These are phyloP conservation scores for Gobio gobio DNA, from an alignment of 2,113 vertebrate species.

Conservation along the genomic window DNA sequence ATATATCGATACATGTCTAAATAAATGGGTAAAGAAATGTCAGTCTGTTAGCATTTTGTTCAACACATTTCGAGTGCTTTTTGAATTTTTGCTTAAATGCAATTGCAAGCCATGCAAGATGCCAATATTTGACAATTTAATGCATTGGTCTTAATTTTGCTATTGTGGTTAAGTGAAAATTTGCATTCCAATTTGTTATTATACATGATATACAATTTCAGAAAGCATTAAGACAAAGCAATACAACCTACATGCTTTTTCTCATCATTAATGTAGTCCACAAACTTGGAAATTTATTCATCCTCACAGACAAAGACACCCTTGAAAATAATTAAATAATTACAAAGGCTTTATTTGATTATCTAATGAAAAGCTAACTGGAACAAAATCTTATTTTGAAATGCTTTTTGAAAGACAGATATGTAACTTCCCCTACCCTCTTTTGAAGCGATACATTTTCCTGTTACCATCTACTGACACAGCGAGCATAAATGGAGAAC, in stretches of 20 bases:
- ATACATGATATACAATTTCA: not conserved
- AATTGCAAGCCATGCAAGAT: too few species aligned
- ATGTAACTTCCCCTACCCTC: not conserved
- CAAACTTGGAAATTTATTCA: not conserved
- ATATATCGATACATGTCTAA: not conserved
- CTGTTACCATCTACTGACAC: slow-evolving; percentile 25
- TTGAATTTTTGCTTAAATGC: not conserved
- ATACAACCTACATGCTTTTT: not conserved
- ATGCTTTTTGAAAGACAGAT: too few species aligned
- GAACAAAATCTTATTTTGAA: not conserved
- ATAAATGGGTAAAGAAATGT: not conserved
- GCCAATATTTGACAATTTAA: too few species aligned
- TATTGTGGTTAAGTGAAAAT: too few species aligned
- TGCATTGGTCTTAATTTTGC: too few species aligned
- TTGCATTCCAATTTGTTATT: not conserved
- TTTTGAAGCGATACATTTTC: too few species aligned
- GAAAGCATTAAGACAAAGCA: not conserved
- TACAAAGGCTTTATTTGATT: not conserved
- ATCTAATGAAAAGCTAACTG: not conserved
- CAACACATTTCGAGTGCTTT: not conserved
- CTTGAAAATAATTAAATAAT: too few species aligned
- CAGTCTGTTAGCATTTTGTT: not conserved
- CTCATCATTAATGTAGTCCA: not conserved
- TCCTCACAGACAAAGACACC: slow-evolving; percentile 14
- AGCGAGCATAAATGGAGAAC: not conserved